These are phyloP conservation scores for Enteromius anoplus DNA, from an alignment of 2,797 vertebrate genomes.

Conservation along the genomic window DNA sequence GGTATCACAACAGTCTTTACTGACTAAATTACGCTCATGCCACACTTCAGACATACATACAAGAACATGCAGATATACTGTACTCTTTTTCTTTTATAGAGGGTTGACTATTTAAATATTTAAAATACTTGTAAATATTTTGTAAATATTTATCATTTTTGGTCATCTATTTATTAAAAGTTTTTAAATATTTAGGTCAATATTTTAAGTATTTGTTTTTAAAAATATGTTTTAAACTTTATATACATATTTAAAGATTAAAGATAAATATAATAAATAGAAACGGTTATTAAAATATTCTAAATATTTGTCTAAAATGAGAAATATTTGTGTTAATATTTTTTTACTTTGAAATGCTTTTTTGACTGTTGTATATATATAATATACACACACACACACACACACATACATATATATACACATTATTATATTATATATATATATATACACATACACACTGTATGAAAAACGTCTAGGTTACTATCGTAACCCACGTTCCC, in stretches of 20 bases:
- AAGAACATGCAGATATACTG: neutral
- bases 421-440: too few species aligned
- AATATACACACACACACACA: too few species aligned
- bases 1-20: conserved; percentile 73
- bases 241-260: neutral
- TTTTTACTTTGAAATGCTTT: too few species aligned
- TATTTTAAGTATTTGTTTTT: neutral
- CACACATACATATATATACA: too few species aligned
- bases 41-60: too few species aligned
- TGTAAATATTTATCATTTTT: neutral
- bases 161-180: neutral
- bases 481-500: too few species aligned
- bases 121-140: too few species aligned
- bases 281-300: neutral
- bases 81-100: neutral
- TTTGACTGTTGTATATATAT: too few species aligned
- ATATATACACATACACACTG: too few species aligned
- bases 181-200: neutral
- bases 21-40: neutral
- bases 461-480: too few species aligned
- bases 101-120: neutral
- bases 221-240: neutral
- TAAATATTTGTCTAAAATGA: neutral
- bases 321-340: neutral
- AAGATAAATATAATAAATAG: too few species aligned